These are phyloP conservation scores for Polyodon spathula DNA, from an alignment of 2,113 vertebrate genomes.

Conservation along the genomic window DNA sequence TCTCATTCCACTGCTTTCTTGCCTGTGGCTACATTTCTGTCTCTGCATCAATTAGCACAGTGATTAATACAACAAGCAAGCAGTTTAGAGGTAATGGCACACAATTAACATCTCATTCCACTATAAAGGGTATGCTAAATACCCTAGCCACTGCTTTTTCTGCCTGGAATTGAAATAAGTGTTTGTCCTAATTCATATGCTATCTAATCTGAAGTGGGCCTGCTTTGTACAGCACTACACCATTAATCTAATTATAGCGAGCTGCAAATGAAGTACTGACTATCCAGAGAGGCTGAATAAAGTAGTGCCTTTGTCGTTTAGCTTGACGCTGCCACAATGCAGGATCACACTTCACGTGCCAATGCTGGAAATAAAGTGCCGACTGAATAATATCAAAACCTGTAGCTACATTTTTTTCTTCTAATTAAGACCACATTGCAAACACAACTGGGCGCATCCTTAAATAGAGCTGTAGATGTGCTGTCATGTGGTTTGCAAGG, in stretches of 20 bases:
- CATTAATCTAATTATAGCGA: conserved; percentile 97
- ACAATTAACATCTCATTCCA: conserved; percentile 98
- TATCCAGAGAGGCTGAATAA: conserved; percentile 59
- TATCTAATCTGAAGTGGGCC: conserved; percentile 80
- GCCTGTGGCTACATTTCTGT: conserved; percentile 94
- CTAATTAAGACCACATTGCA: conserved; percentile 78
- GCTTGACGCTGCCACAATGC: conserved; percentile 52
- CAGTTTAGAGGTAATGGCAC: conserved; percentile 98
- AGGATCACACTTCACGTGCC: conserved; percentile 56
- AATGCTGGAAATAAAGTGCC: conserved; percentile 47
- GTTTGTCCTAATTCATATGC: conserved; percentile 89
- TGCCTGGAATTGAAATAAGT: conserved; percentile 83
- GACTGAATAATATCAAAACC: conserved; percentile 59
- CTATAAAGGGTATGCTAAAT: conserved; percentile 92
- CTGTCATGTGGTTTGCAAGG: conserved; percentile 74
- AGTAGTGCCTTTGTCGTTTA: conserved; percentile 70
- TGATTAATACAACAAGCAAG: conserved; percentile 99
- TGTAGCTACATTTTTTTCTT: conserved; percentile 63
- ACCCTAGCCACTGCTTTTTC: conserved; percentile 74
- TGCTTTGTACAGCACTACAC: conserved; percentile 72
- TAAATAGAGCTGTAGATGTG: conserved; percentile 89
- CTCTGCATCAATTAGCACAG: conserved; percentile 98
- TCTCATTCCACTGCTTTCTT: conserved; percentile 73
- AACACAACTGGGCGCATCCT: conserved; percentile 66
- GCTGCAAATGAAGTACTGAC: conserved; percentile 82